Evolutionary conservation across 2,888 invertebrate species (phyloP), one percentile per base, ranked within the genome.

Genomic region (Piscicola geometra): DNA sequence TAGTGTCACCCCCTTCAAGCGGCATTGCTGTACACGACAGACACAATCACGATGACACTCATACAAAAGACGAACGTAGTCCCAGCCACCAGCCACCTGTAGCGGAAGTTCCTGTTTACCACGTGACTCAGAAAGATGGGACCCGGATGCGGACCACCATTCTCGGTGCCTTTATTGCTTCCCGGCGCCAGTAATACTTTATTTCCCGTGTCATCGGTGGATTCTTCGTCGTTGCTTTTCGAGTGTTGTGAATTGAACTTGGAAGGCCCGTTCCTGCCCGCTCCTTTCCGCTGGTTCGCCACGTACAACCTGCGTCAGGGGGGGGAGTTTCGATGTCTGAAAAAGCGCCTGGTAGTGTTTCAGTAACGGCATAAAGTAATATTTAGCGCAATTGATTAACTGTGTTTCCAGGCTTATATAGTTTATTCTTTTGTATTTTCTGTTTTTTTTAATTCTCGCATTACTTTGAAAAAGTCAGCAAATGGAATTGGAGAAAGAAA

Each of bases 111-210:
- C 30, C 78, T 70, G 52, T 73, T 78, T 68, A 80, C 80, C 33
- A 80, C 80, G 75, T 77, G 69, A 64, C 79, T 47, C 32, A 80
- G 77, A 76, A 80, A 80, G 64, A 80, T 80, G 36, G 80, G 80
- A 21, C 78, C 78, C 3, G 78, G 78, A 47, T 75, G 78, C 3
- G 67, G 64, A 60, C 64, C 74, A n/a, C 41, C 68, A 69, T 67
- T 75, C n/a, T 36, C 70, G n/a, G 73, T 36, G 35, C 33, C n/a
- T 28, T 73, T 73, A 21, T n/a, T 41, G 30, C 73, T 73, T 64
- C 73, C 73, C 35, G 60, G 15, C 2, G 28, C 33, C 21, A 21
- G 25, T 56, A 56, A 56, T 5, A 35, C 25, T 52, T 35, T 73
- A 60, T 56, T 60, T 56, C 64, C 56, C 52, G 28, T 32, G 32